phyloP scores from a whole-genome alignment of 2,888 invertebrate species.

The Tridacna gigas region DNA sequence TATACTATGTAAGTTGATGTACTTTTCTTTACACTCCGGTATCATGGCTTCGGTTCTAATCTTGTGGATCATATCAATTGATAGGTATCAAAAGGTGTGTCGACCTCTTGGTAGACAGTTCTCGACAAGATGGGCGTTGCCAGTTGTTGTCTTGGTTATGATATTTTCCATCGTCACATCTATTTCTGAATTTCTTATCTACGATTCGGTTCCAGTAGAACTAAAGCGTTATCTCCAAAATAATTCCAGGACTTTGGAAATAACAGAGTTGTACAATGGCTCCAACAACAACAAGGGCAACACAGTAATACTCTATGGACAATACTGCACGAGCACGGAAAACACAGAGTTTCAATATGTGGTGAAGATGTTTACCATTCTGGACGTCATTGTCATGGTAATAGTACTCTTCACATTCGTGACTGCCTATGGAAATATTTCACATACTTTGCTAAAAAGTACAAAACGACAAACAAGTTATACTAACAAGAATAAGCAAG shows the following conservation, averaged over 20 bases:
- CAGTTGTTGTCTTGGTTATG: background rate
- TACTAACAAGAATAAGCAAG: no score
- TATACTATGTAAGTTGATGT: background rate
- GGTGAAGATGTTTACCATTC: background rate
- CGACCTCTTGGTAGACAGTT: background rate
- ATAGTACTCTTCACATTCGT: background rate
- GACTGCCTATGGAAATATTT: background rate
- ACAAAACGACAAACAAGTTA: no score
- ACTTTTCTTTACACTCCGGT: background rate
- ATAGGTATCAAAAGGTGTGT: background rate
- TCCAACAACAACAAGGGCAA: background rate
- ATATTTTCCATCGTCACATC: background rate
- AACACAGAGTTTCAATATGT: background rate
- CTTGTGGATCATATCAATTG: conserved; percentile 1
- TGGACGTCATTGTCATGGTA: background rate
- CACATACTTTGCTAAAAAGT: background rate
- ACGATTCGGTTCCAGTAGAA: background rate
- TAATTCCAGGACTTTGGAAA: background rate
- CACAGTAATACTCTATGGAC: background rate
- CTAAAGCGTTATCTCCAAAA: background rate
- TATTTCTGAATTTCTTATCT: background rate
- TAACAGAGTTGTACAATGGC: background rate
- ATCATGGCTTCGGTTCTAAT: background rate
- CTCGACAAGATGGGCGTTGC: background rate
- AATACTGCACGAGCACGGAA: background rate